Base-by-base conservation (phyloP, 2,113 vertebrate genomes). In the Pangasianodon gigas region DNA sequence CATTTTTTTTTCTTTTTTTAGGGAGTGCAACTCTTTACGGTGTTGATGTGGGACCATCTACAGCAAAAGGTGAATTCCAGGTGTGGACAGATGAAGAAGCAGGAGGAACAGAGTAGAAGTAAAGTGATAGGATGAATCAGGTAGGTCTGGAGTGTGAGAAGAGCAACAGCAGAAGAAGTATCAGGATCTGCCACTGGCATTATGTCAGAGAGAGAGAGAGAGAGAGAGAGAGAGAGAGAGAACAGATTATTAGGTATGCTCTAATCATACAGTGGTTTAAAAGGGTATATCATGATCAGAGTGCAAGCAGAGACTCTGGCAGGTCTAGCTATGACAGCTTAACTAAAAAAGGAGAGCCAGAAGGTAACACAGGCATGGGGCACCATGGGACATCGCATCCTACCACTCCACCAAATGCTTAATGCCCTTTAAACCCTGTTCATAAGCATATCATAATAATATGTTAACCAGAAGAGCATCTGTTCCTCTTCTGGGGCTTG, bases 401-500 rank as follows among this genome's bases (percentile, higher is more conserved):
- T 52, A 46, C 62, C 46, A 86, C 9, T n/a, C 29, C 46, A 67
- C 84, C 84, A 69, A 86, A 86, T 86, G 84, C 29, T 86, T 86
- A 86, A 51, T 86, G 41, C 16, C 10, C 62, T 67, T 85, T 67
- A 48, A 18, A 37, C 18, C 41, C 24, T 67, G 18, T 48, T 67
- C 48, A 67, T 85, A 44, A 67, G 6, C 84, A 67, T 85, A 85
- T 86, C 62, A 69, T 69, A 85, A 65, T 51, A 69, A 51, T 69
- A 86, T 86, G 65, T 52, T 46, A 52, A 52, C 44, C 84, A 86
- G 62, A 69, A 69, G 16, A 37, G 65, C 41, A 67, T 52, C 14
- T 69, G 84, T 67, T 86, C 84, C 46, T 67, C 16, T 69, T n/a
- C 32, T 46, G 5, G 32, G 32, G 21, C 58, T 85, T 48, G 9